Evolutionary conservation across 2,888 invertebrate species (phyloP).

Genomic region (Vandiemenella viatica): DNA sequence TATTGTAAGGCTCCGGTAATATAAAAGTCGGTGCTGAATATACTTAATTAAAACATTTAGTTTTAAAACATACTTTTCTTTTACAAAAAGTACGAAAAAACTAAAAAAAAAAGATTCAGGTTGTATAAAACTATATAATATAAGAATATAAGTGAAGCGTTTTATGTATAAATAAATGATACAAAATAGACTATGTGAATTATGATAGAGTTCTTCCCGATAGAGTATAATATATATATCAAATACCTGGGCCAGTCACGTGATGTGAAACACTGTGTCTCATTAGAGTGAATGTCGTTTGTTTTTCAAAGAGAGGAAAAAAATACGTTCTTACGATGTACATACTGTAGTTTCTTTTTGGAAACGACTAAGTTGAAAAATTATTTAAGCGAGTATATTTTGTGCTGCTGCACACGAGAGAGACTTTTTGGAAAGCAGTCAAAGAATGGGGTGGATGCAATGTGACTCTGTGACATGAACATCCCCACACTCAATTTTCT

Average conservation of each 20-base stretch:
- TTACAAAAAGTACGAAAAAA: neutral
- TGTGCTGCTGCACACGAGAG: too few relatives aligned
- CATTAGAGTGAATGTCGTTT: conserved; percentile 9
- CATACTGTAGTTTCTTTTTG: conserved; percentile 7
- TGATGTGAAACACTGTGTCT: neutral
- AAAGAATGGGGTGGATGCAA: too few relatives aligned
- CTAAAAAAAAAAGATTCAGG: neutral
- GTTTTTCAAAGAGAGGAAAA: conserved; percentile 1
- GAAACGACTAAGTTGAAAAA: neutral
- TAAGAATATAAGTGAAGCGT: neutral
- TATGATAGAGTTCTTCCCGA: neutral
- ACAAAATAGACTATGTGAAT: neutral
- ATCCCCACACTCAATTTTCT: conserved; percentile 11
- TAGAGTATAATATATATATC: neutral
- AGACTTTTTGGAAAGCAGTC: too few relatives aligned
- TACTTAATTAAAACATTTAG: neutral
- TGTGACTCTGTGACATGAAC: too few relatives aligned
- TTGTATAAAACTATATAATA: neutral
- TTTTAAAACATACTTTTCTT: conserved; percentile 2
- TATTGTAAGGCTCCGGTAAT: conserved; percentile 1
- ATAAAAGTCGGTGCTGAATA: conserved; percentile 1
- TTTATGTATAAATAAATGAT: neutral
- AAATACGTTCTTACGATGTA: conserved; percentile 3
- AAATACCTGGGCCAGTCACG: neutral
- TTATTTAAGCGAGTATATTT: neutral